phyloP scores from a whole-genome alignment of 1,140 invertebrate genomes.

The Atta cephalotes region DNA sequence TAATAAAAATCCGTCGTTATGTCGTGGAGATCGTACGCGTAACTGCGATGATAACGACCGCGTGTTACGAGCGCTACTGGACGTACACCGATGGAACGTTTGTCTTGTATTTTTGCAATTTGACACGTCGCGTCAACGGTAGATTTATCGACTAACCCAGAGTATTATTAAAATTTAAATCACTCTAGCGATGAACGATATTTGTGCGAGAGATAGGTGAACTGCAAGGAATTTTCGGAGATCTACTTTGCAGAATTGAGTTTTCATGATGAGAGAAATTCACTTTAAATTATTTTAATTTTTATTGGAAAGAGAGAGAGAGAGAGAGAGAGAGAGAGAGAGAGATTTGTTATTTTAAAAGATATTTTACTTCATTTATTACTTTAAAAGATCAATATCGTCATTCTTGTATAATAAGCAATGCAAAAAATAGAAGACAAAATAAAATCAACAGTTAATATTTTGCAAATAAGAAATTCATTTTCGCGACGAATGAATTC shows the following conservation, averaged over 20 bases:
- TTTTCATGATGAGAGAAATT: neutral
- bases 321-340: neutral
- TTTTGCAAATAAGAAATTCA: constrained; percentile 14
- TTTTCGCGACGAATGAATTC: constrained; percentile 17
- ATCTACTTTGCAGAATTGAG: neutral
- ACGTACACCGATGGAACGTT: constrained; percentile 29
- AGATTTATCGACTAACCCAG: neutral
- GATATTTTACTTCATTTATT: neutral
- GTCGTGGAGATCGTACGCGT: constrained; percentile 50
- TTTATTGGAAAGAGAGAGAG: neutral
- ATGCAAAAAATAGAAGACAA: neutral
- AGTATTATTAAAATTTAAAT: constrained; percentile 33
- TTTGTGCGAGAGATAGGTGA: neutral
- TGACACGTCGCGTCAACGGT: neutral
- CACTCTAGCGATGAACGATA: neutral
- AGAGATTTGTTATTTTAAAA: too few species aligned
- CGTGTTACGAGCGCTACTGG: constrained; percentile 49
- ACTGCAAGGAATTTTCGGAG: neutral
- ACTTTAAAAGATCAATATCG: neutral
- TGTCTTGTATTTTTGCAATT: constrained; percentile 55
- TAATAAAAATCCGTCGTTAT: constrained; percentile 69
- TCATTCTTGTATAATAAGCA: neutral
- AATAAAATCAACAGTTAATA: neutral
- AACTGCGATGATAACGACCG: constrained; percentile 64
- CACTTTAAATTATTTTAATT: constrained; percentile 12